Conservation (phyloP, 2,113 vertebrate species). For the Himantopus leucocephalus region DNA sequence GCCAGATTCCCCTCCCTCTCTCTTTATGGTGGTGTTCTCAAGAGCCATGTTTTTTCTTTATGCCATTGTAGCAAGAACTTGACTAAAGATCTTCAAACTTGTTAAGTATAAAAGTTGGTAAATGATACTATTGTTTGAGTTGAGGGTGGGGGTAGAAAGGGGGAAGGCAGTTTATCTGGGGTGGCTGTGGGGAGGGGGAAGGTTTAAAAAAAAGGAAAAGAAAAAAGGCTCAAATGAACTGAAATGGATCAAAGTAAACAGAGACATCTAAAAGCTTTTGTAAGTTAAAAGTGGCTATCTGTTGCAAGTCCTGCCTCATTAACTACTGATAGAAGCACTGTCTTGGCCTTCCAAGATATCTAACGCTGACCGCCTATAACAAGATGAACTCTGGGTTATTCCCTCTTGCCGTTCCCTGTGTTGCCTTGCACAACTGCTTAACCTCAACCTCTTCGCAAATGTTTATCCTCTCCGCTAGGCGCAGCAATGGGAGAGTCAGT, state of each 20-base stretch:
- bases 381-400: slow-evolving; percentile 70
- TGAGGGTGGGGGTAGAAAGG: not conserved
- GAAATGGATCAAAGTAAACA: slow-evolving; percentile 88
- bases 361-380: slow-evolving; percentile 62
- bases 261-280: slow-evolving; percentile 86
- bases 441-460: slow-evolving; percentile 67
- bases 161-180: slow-evolving; percentile 71
- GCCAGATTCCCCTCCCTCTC: slow-evolving; percentile 32
- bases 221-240: slow-evolving; percentile 79
- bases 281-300: slow-evolving; percentile 83
- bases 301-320: slow-evolving; percentile 85
- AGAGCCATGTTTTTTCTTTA: slow-evolving; percentile 61
- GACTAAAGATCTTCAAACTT: slow-evolving; percentile 76
- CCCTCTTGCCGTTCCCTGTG: slow-evolving; percentile 35
- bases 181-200: slow-evolving; percentile 1
- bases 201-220: not conserved
- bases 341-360: slow-evolving; percentile 77
- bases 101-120: slow-evolving; percentile 80
- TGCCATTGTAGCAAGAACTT: slow-evolving; percentile 70
- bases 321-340: slow-evolving; percentile 82
- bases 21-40: slow-evolving; percentile 35
- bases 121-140: slow-evolving; percentile 79
- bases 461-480: slow-evolving; percentile 59
- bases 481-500: not conserved
- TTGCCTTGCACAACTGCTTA: slow-evolving; percentile 49